phyloP scores from a whole-genome alignment of 1,140 invertebrate genomes.

The Euschistus heros region DNA sequence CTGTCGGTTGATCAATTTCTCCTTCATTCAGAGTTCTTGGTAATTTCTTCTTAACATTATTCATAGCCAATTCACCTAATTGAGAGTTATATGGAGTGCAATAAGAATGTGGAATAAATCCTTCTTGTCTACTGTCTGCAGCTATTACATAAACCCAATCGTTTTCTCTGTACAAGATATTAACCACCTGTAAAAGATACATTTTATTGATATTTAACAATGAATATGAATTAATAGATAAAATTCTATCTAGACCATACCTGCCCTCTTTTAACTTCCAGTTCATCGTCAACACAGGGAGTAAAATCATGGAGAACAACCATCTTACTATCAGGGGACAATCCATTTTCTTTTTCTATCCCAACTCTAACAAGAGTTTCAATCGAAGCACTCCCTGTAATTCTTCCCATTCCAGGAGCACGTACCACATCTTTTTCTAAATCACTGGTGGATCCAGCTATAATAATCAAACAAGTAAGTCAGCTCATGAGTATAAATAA shows the following conservation, averaged over 20 bases:
- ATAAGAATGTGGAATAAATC: slow-evolving; percentile 90
- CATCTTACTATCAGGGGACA: slow-evolving; percentile 89
- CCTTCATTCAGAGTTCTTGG: slow-evolving; percentile 41
- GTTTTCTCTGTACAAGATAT: slow-evolving; percentile 86
- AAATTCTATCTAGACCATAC: slow-evolving; percentile 32
- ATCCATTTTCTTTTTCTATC: slow-evolving; percentile 85
- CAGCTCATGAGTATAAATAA: too few relatives aligned
- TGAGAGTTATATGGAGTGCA: slow-evolving; percentile 73
- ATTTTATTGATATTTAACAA: background rate
- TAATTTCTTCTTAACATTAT: slow-evolving; percentile 71
- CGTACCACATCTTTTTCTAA: slow-evolving; percentile 61
- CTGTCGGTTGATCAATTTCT: slow-evolving; percentile 29
- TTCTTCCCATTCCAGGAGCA: slow-evolving; percentile 66
- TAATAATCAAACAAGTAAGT: slow-evolving; percentile 19
- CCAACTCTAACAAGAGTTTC: slow-evolving; percentile 88
- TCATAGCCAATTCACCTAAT: slow-evolving; percentile 58
- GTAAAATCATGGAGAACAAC: slow-evolving; percentile 89
- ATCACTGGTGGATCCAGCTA: slow-evolving; percentile 48
- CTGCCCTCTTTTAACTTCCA: slow-evolving; percentile 64
- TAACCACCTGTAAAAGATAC: slow-evolving; percentile 55
- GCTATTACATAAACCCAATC: slow-evolving; percentile 94
- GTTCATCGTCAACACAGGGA: slow-evolving; percentile 87
- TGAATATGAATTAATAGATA: background rate
- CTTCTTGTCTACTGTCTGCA: slow-evolving; percentile 75
- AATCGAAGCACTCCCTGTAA: slow-evolving; percentile 88